phyloP scores from a whole-genome alignment of 2,888 invertebrate species.

The Masnerella sp. region DNA sequence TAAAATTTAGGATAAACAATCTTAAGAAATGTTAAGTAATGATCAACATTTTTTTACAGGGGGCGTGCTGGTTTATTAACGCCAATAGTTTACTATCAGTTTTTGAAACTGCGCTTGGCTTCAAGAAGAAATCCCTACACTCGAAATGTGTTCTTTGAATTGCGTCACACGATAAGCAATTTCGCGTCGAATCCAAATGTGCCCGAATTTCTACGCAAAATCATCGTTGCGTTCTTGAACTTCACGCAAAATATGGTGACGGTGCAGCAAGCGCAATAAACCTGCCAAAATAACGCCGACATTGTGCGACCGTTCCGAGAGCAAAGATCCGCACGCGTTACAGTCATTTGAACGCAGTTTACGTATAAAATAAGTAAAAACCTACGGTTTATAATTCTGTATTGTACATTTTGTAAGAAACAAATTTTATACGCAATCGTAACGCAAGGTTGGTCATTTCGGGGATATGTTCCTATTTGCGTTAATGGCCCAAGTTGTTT shows the following conservation, averaged over 20 bases:
- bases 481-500: too few relatives aligned
- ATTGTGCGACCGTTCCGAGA: neutral
- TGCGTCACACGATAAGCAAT: conserved; percentile 85
- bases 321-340: too few relatives aligned
- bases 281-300: conserved; percentile 20
- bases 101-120: conserved; percentile 93
- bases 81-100: conserved; percentile 98
- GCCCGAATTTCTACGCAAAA: conserved; percentile 83
- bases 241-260: conserved; percentile 88
- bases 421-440: conserved; percentile 7
- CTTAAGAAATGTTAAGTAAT: neutral
- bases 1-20: too few relatives aligned
- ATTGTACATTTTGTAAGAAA: conserved; percentile 36
- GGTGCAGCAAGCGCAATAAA: conserved; percentile 68
- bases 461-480: too few relatives aligned
- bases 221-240: conserved; percentile 82
- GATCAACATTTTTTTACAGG: conserved; percentile 81
- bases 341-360: conserved; percentile 25
- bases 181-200: conserved; percentile 84
- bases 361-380: conserved; percentile 5
- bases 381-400: conserved; percentile 11
- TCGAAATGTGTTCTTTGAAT: conserved; percentile 93
- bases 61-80: conserved; percentile 93
- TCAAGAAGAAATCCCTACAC: conserved; percentile 98
- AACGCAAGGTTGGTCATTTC: too few relatives aligned